Base-by-base conservation (phyloP, 2,888 invertebrate genomes). In the Drosophila helvetica region DNA sequence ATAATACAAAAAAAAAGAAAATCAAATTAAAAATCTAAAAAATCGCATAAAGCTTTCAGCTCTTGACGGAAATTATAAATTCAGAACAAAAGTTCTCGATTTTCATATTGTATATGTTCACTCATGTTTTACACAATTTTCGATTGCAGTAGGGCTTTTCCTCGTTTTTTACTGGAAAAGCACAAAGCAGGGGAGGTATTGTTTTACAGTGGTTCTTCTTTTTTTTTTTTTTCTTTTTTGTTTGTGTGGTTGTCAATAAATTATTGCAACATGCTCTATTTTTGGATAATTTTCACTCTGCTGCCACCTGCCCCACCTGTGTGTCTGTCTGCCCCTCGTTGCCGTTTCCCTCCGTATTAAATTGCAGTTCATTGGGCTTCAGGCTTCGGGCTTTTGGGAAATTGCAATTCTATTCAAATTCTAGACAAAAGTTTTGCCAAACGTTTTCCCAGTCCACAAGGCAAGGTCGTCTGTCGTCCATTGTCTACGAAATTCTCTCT, bases 31-130 rank as follows among this genome's bases (percentile, higher is more conserved):
- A 47, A 33, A 38, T 22, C 45, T 57, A 64, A 57, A 61, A 77
- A 77, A 75, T 69, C 66, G 59, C 74, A 76, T 79, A 76, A 80
- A 79, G 58, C 82, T 81, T 74, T 85, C 77, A 66, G 69, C 70
- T 57, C 67, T 67, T 66, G 58, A 43, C 86, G 86, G 86, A 80
- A 85, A 80, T 85, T 80, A 80, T 81, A 86, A 80, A 81, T 80
- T 79, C 86, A 82, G 70, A 66, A 71, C 74, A 66, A 59, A 52
- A 51, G 30, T 47, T 57, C 58, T 52, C 46, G 42, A 52, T 53
- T 53, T 50, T 46, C 38, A 38, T 2, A n/a, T 38, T 15, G 1
- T 55, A 62, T 73, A 18, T 43, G 25, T 54, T 50, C 55, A 22
- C 60, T 63, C 47, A 51, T 60, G 80, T 65, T 60, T 54, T 54